Evolutionary conservation across 1,140 invertebrate genomes (phyloP).

Genomic region (Trichonephila inaurata): DNA sequence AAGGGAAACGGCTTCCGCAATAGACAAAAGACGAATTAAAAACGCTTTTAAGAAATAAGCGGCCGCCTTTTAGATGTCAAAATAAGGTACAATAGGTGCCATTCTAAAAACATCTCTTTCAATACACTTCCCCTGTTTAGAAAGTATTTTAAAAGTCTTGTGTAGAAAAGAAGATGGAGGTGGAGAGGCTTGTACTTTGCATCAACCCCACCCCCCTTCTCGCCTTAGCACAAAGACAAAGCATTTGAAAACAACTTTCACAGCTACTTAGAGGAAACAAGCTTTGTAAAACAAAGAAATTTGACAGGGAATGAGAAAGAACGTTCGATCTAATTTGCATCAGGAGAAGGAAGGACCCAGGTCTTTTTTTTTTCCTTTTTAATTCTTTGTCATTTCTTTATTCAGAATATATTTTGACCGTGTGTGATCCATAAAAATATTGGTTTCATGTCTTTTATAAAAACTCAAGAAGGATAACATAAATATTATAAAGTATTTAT

Average conservation of each 20-base stretch:
- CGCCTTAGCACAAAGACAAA: slow-evolving; percentile 24
- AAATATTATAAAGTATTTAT: too few species aligned
- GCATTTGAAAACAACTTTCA: slow-evolving; percentile 60
- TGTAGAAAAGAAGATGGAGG: neutral
- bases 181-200: neutral
- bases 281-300: slow-evolving; percentile 38
- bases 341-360: neutral
- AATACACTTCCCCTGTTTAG: neutral
- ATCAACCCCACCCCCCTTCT: neutral
- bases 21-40: slow-evolving; percentile 7
- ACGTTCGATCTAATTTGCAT: slow-evolving; percentile 59
- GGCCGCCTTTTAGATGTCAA: slow-evolving; percentile 29
- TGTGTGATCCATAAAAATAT: too few species aligned
- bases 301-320: slow-evolving; percentile 58
- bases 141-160: slow-evolving; percentile 32
- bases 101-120: slow-evolving; percentile 20
- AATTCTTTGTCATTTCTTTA: neutral
- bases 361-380: neutral
- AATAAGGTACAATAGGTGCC: slow-evolving; percentile 13
- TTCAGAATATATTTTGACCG: neutral
- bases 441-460: too few species aligned
- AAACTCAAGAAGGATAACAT: too few species aligned
- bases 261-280: slow-evolving; percentile 56
- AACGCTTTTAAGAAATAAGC: slow-evolving; percentile 21
- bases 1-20: neutral